These are phyloP conservation scores for Heptranchias perlo DNA, from an alignment of 2,113 vertebrate species.

Conservation along the genomic window DNA sequence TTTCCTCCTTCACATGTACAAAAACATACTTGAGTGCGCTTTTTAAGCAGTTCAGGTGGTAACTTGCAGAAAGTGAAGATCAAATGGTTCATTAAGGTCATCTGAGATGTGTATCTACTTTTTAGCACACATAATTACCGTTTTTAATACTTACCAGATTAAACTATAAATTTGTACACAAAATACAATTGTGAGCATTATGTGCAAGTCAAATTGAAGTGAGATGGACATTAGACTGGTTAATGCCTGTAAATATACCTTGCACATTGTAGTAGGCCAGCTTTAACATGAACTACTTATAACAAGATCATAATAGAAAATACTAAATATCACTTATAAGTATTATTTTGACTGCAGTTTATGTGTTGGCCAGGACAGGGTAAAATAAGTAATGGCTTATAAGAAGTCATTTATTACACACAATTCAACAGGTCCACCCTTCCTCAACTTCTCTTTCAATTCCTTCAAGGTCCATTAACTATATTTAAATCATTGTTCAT, in stretches of 20 bases:
- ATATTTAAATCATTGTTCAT: background rate
- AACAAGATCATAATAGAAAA: background rate
- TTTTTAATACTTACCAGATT: background rate
- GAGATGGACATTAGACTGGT: background rate
- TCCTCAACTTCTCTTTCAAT: background rate
- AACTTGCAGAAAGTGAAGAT: background rate
- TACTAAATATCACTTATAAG: background rate
- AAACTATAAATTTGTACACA: background rate
- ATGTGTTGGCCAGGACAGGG: background rate
- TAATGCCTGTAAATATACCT: background rate
- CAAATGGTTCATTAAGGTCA: background rate
- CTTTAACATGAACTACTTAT: too few relatives aligned
- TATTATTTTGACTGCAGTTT: background rate
- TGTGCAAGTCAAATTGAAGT: background rate
- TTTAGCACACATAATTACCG: too few relatives aligned
- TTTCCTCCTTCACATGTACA: background rate
- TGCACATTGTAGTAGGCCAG: background rate
- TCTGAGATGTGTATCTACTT: background rate
- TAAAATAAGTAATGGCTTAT: background rate
- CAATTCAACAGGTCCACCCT: background rate
- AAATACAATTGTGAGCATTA: background rate
- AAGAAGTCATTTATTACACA: too few relatives aligned
- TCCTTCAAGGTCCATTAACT: background rate
- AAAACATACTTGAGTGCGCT: background rate
- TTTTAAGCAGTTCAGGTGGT: background rate